These are phyloP conservation scores for Pachliopta kotzebuea DNA, from an alignment of 2,888 invertebrate species.

Conservation along the genomic window DNA sequence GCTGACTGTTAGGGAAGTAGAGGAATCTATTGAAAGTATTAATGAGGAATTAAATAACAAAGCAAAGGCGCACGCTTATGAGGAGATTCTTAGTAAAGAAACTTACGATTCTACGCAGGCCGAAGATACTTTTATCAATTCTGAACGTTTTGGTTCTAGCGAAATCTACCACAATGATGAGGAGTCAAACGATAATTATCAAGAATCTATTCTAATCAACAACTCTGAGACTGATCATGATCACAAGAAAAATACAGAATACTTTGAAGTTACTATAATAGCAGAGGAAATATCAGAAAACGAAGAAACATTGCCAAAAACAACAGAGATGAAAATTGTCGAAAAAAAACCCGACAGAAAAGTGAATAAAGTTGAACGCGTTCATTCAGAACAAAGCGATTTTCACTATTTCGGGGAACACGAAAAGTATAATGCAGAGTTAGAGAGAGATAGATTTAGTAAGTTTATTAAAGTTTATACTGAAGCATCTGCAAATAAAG, in stretches of 20 bases:
- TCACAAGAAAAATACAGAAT: slow-evolving; percentile 38
- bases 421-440: slow-evolving; percentile 60
- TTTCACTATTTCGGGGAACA: slow-evolving; percentile 61
- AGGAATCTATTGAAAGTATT: slow-evolving; percentile 33
- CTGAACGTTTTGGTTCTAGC: slow-evolving; percentile 17
- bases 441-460: slow-evolving; percentile 53
- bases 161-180: slow-evolving; percentile 25
- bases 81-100: slow-evolving; percentile 27
- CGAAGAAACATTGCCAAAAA: slow-evolving; percentile 40
- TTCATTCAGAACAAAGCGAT: slow-evolving; percentile 38
- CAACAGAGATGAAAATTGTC: slow-evolving; percentile 16
- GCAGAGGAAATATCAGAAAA: slow-evolving; percentile 58
- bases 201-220: slow-evolving; percentile 23
- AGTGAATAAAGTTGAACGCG: slow-evolving; percentile 20
- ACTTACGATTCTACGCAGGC: slow-evolving; percentile 7
- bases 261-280: slow-evolving; percentile 58
- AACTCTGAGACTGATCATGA: slow-evolving; percentile 30
- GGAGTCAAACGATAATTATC: slow-evolving; percentile 24
- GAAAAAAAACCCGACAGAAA: slow-evolving; percentile 20
- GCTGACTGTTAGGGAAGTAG: slow-evolving; percentile 28
- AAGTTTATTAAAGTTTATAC: slow-evolving; percentile 52
- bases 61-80: slow-evolving; percentile 25
- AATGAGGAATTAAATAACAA: slow-evolving; percentile 33
- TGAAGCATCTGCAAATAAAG: slow-evolving; percentile 39
- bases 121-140: background rate